Percentiles rank a stretch among this genome's conserved stretches.
phyloP scores from a whole-genome alignment of 30 jellyfish, hydroid and myxozoan genomes.

The Cassiopea xamachana region DNA sequence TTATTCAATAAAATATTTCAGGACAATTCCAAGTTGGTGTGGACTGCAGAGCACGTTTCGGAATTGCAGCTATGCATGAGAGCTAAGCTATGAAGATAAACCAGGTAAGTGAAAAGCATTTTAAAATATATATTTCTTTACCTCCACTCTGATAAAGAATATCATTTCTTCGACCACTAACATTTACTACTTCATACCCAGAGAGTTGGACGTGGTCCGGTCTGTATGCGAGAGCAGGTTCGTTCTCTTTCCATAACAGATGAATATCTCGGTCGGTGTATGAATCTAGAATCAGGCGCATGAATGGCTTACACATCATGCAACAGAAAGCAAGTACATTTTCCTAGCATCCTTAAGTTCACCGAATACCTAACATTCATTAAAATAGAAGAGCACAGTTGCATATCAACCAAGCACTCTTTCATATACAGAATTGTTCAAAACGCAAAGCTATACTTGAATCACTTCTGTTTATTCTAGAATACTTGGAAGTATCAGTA shows the following conservation, averaged over 20 bases:
- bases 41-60: background rate
- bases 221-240: constrained; percentile 9
- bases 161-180: background rate
- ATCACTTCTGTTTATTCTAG: too few species aligned
- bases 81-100: background rate
- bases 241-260: constrained; percentile 14
- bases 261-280: constrained; percentile 17
- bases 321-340: background rate
- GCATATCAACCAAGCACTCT: too few species aligned
- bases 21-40: background rate
- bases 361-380: too few species aligned
- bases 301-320: background rate
- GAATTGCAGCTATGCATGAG: background rate
- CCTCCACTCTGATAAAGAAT: constrained; percentile 18
- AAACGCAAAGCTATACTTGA: too few species aligned
- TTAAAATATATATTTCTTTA: background rate
- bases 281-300: constrained; percentile 16
- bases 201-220: constrained; percentile 54
- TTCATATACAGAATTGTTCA: too few species aligned
- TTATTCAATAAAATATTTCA: background rate
- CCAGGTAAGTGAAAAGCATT: background rate
- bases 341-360: background rate
- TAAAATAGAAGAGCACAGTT: too few species aligned
- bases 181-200: constrained; percentile 25
- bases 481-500: too few species aligned